These are phyloP conservation scores for Heliconius aoede DNA, from an alignment of 2,888 invertebrate genomes.

Conservation along the genomic window DNA sequence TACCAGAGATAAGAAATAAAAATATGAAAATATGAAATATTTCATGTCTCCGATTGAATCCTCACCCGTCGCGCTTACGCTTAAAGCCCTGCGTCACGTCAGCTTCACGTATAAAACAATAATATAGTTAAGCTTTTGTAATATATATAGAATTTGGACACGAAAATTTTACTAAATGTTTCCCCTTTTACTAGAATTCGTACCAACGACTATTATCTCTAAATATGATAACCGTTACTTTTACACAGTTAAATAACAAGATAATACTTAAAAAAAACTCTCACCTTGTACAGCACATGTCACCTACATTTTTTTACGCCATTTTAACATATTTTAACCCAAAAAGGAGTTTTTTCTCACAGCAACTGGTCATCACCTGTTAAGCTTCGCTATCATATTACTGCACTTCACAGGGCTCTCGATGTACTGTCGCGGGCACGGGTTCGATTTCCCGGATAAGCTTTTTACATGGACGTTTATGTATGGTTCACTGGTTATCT, in stretches of 20 bases:
- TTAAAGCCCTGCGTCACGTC: too few species aligned
- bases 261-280: not conserved
- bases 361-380: conserved; percentile 48
- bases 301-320: conserved; percentile 23
- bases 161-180: too few species aligned
- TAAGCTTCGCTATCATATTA: conserved; percentile 54
- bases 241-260: not conserved
- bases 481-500: conserved; percentile 28
- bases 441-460: conserved; percentile 47
- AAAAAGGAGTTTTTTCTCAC: conserved; percentile 28
- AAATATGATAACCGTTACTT: not conserved
- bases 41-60: not conserved
- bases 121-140: too few species aligned
- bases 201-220: not conserved
- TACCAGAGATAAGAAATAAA: not conserved
- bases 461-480: conserved; percentile 39
- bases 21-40: not conserved
- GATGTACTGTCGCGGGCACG: conserved; percentile 44
- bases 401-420: conserved; percentile 52
- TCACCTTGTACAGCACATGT: conserved; percentile 33
- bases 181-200: not conserved
- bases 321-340: conserved; percentile 19
- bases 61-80: too few species aligned
- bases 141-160: too few species aligned
- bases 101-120: too few species aligned